These are phyloP conservation scores for Microctonus aethiopoides DNA, from an alignment of 2,888 invertebrate species.

Conservation along the genomic window DNA sequence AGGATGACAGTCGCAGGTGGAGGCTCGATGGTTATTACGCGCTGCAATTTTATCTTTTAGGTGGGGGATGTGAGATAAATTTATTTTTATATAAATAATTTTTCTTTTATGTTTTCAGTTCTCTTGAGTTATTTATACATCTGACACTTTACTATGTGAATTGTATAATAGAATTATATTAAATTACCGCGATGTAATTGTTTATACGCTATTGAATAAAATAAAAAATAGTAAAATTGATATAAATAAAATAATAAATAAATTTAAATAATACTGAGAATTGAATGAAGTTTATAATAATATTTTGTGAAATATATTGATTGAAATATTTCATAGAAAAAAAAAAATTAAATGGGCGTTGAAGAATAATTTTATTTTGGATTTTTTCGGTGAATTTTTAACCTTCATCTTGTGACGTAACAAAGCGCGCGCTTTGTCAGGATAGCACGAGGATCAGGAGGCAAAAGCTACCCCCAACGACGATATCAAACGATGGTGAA, in stretches of 20 bases:
- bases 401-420: slow-evolving; percentile 60
- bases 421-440: slow-evolving; percentile 66
- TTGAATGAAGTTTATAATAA: no score
- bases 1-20: slow-evolving; percentile 58
- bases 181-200: no score
- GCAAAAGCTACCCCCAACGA: slow-evolving; percentile 41
- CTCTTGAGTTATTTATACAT: no score
- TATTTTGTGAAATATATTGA: no score
- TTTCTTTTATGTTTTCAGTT: slow-evolving; percentile 9
- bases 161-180: no score
- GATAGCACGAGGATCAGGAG: slow-evolving; percentile 52
- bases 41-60: neutral
- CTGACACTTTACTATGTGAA: no score
- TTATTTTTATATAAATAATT: neutral
- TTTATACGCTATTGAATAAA: no score
- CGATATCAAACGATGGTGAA: neutral
- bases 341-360: no score
- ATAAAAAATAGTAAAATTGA: no score
- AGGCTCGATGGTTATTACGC: slow-evolving; percentile 44
- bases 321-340: no score
- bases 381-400: neutral
- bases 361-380: slow-evolving; percentile 6
- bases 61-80: neutral
- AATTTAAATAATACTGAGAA: no score
- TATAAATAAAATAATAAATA: no score